Percentiles rank a stretch among this genome's conserved stretches.
phyloP scores from a whole-genome alignment of 1,140 invertebrate species.

The Drosophila cardini region DNA sequence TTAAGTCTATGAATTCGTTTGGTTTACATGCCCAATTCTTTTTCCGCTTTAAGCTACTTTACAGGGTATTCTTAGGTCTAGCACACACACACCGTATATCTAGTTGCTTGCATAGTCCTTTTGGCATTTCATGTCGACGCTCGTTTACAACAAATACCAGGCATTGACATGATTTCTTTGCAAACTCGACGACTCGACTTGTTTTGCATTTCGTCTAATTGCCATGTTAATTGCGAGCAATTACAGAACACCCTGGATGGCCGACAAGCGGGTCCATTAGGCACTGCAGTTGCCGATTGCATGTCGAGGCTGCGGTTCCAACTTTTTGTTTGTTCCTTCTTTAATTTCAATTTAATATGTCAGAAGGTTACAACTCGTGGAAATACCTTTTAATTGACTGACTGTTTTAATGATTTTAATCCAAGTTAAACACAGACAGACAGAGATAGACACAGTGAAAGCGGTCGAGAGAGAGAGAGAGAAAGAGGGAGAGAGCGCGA shows the following conservation, averaged over 20 bases:
- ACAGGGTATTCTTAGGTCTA: constrained; percentile 3
- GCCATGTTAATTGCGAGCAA: constrained; percentile 69
- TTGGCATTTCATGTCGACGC: constrained; percentile 61
- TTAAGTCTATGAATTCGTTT: neutral
- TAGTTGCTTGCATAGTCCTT: neutral
- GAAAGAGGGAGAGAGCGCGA: neutral
- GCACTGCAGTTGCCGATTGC: constrained; percentile 36
- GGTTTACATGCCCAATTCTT: too few relatives aligned
- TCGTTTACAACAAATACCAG: constrained; percentile 72
- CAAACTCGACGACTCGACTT: constrained; percentile 30
- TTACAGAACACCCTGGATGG: constrained; percentile 44
- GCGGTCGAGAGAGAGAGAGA: neutral
- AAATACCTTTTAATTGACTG: constrained; percentile 70
- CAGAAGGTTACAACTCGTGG: constrained; percentile 45
- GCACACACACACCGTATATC: neutral
- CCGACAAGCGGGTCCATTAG: neutral
- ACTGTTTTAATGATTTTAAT: constrained; percentile 31
- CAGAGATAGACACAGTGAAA: neutral
- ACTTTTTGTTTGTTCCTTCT: neutral
- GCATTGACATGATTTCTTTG: constrained; percentile 75
- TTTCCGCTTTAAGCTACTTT: neutral
- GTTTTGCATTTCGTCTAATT: constrained; percentile 57
- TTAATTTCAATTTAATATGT: constrained; percentile 8
- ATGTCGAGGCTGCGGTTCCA: constrained; percentile 34
- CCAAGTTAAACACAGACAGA: constrained; percentile 47